Conservation (phyloP, 2,797 vertebrate species). For the Enteromius mattozi region DNA sequence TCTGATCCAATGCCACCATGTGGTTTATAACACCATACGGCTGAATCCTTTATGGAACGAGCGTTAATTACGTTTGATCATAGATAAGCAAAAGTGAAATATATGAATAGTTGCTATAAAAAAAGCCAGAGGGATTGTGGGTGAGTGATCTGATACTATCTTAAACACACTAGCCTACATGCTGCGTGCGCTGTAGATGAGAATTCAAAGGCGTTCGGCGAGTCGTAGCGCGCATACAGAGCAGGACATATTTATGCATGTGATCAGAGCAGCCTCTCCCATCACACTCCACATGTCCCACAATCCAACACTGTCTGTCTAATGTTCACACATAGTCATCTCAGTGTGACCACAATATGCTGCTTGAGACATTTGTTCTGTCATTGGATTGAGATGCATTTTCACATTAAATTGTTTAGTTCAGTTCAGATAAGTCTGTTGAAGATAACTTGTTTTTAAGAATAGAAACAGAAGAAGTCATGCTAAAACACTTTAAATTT, state of each 20-base stretch:
- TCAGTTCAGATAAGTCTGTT: not conserved
- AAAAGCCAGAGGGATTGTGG: not conserved
- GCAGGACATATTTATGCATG: constrained; percentile 52
- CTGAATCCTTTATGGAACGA: constrained; percentile 10
- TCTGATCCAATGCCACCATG: constrained; percentile 13
- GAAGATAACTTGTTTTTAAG: not conserved
- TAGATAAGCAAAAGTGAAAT: constrained; percentile 16
- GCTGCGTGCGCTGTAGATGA: constrained; percentile 20
- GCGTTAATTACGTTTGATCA: constrained; percentile 32
- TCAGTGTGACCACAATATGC: constrained; percentile 16
- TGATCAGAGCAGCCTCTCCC: constrained; percentile 41
- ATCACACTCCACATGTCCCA: constrained; percentile 34
- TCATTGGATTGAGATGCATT: not conserved
- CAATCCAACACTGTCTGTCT: constrained; percentile 33
- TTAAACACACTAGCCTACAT: constrained; percentile 41
- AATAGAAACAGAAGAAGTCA: not conserved
- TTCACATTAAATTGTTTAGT: not conserved
- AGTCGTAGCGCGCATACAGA: constrained; percentile 46
- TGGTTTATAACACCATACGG: constrained; percentile 26
- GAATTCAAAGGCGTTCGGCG: constrained; percentile 17
- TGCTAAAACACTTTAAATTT: not conserved
- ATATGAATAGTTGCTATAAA: not conserved
- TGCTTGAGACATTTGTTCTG: constrained; percentile 8
- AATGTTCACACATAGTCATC: not conserved
- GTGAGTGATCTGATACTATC: constrained; percentile 23